Evolutionary conservation across 2,797 vertebrate species (phyloP).

Genomic region (Masticophis lateralis): DNA sequence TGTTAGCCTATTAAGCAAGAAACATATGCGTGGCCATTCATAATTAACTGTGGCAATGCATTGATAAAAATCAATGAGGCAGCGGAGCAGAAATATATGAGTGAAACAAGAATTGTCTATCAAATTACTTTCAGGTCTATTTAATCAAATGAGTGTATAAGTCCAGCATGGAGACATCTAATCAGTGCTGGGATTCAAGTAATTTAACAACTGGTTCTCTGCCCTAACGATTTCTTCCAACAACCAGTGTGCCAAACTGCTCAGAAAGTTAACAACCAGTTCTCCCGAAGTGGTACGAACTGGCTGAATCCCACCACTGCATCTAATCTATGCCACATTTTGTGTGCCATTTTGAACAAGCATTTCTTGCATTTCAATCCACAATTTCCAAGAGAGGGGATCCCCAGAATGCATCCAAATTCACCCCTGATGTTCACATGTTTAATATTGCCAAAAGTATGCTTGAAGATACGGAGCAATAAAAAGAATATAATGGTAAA

Average conservation of each 20-base stretch:
- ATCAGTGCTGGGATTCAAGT: background rate
- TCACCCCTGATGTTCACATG: background rate
- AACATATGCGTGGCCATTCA: constrained; percentile 1
- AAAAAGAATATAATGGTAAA: background rate
- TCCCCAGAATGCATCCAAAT: background rate
- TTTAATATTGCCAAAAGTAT: background rate
- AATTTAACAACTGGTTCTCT: too few species aligned
- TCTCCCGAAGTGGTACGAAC: too few species aligned
- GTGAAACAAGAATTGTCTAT: constrained; percentile 22
- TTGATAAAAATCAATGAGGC: constrained; percentile 27
- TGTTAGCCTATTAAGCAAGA: constrained; percentile 11
- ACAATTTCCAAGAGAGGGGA: background rate
- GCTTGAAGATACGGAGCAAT: background rate
- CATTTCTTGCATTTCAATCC: background rate
- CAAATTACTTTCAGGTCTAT: constrained; percentile 5
- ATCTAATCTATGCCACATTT: background rate
- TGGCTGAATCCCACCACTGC: too few species aligned
- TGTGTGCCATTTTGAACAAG: background rate
- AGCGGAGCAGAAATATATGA: constrained; percentile 26
- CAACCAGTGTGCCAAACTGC: too few species aligned
- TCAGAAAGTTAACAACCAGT: too few species aligned
- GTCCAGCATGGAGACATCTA: background rate
- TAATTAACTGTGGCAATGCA: constrained; percentile 16
- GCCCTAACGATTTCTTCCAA: too few species aligned
- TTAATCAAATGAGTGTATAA: constrained; percentile 15